These are phyloP conservation scores for Pterocles burchelli DNA, from an alignment of 2,113 vertebrate species.

Conservation along the genomic window DNA sequence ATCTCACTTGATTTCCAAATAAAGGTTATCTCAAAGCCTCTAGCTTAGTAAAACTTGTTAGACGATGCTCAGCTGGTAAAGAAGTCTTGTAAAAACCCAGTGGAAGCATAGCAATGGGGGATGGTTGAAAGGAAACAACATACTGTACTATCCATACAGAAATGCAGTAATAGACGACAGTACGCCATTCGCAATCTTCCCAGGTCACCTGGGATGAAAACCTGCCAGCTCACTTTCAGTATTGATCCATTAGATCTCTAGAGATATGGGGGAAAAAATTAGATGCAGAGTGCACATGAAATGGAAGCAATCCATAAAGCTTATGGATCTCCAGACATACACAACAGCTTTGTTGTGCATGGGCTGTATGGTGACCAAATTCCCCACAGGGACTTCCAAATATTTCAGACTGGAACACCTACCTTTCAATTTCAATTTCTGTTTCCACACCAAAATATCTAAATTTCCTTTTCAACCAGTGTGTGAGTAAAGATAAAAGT, in stretches of 20 bases:
- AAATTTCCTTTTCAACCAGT: background rate
- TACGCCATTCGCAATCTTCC: background rate
- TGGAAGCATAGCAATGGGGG: background rate
- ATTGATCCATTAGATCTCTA: background rate
- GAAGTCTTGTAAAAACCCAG: background rate
- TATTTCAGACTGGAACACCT: background rate
- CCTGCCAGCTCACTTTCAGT: background rate
- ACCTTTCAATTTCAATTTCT: background rate
- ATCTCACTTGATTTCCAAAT: background rate
- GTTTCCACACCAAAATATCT: background rate
- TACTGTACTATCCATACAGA: background rate
- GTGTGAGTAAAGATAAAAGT: background rate
- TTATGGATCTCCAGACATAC: background rate
- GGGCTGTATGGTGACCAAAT: background rate
- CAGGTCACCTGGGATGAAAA: background rate
- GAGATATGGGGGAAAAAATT: rapidly evolving
- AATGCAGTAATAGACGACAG: background rate
- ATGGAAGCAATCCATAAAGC: background rate
- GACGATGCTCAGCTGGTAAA: background rate
- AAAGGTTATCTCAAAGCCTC: background rate
- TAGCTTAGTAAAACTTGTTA: background rate
- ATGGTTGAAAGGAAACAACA: background rate
- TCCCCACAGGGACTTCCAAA: background rate
- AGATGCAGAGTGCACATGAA: background rate
- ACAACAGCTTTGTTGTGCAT: background rate